phyloP scores from a whole-genome alignment of 2,888 invertebrate species.

The Caenorhabditis sinica region DNA sequence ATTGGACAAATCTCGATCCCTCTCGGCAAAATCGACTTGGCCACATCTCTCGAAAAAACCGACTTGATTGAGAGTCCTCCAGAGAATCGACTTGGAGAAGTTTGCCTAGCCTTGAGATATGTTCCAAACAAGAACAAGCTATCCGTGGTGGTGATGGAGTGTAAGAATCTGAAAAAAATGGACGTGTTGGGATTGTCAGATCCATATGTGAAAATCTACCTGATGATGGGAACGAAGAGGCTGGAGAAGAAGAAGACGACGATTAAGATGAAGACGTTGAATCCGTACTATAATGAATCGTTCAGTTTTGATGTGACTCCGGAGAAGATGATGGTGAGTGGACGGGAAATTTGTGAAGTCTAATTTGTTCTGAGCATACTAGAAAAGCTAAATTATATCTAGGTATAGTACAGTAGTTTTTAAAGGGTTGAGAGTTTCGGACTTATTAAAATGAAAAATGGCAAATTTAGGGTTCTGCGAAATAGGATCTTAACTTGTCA shows the following conservation, averaged over 20 bases:
- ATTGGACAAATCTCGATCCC: constrained; percentile 88
- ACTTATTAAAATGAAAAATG: too few relatives aligned
- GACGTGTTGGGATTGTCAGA: constrained; percentile 98
- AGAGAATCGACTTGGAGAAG: constrained; percentile 93
- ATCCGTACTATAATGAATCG: constrained; percentile 99
- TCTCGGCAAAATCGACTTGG: constrained; percentile 96
- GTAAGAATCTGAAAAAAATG: constrained; percentile 99
- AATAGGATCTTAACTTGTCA: too few relatives aligned
- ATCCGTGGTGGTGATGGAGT: constrained; percentile 98
- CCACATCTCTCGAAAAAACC: constrained; percentile 99
- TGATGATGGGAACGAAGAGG: constrained; percentile 99
- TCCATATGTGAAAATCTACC: constrained; percentile 99
- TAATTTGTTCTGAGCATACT: not conserved
- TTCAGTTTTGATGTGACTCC: constrained; percentile 99
- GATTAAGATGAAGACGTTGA: constrained; percentile 98
- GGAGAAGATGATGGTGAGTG: constrained; percentile 97
- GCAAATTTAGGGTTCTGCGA: too few relatives aligned
- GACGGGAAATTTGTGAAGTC: not conserved
- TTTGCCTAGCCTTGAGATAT: constrained; percentile 99
- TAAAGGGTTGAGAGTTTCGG: too few relatives aligned
- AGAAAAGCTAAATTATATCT: not conserved
- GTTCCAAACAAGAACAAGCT: constrained; percentile 99
- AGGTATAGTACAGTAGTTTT: not conserved
- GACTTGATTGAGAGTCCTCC: constrained; percentile 97
- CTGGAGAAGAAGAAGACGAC: constrained; percentile 99